A percentile compares a stretch with the other conserved stretches of the same genome.
Conservation (phyloP, 2,888 invertebrate species). For the Dynastes hyllus region DNA sequence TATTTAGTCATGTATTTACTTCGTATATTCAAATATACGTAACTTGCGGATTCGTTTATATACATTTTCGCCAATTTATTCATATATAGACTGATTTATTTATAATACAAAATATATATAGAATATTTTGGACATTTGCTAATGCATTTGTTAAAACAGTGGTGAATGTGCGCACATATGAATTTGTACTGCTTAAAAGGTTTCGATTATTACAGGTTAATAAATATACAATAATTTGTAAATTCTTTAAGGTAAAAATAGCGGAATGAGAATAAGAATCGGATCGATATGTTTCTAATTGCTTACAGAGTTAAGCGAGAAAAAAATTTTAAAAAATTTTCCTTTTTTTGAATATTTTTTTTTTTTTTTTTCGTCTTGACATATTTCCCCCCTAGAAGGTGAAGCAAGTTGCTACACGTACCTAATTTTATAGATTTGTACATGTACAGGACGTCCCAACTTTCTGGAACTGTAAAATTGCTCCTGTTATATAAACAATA, state of each 20-base stretch:
- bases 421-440: no score
- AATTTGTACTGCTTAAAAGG: background rate
- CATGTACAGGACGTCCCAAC: no score
- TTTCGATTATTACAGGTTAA: background rate
- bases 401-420: no score
- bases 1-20: conserved; percentile 31
- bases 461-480: no score
- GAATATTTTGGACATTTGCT: conserved; percentile 33
- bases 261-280: background rate
- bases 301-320: background rate
- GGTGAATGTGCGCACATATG: background rate
- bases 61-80: conserved; percentile 47
- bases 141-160: conserved; percentile 6
- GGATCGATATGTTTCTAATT: conserved; percentile 6
- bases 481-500: no score
- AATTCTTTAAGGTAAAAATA: background rate
- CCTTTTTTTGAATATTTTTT: no score
- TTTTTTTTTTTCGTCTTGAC: no score
- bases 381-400: no score
- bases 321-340: no score
- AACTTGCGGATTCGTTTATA: conserved; percentile 41
- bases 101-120: conserved; percentile 38
- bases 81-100: conserved; percentile 13
- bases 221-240: background rate
- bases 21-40: conserved; percentile 41